Evolutionary conservation across 2,888 invertebrate genomes (phyloP), one percentile per base, ranked within the genome.

Genomic region (Synergus gifuensis): DNA sequence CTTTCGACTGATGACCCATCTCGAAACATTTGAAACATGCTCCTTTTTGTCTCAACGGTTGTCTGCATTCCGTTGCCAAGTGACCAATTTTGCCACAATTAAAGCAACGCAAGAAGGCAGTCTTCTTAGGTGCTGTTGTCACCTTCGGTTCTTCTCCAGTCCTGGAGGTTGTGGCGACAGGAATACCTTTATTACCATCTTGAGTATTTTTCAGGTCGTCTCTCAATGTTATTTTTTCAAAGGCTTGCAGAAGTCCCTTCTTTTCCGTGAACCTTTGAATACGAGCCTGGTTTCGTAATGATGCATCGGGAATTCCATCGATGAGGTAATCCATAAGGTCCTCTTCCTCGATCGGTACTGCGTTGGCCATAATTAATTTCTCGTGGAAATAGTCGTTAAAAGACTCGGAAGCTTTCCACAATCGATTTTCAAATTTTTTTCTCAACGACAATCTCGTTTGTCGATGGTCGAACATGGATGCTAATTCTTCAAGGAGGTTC

Each of bases 381-480:
- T 46, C 12, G 1, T 79, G 77, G n/a, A 63, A 81, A 28, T 76
- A 79, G 22, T 76, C 77, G 14, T 49, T 77, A 58, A 81, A 79
- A 28, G 49, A 69, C 22, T 81, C 81, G 22, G 22, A 22, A 22
- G 22, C 22, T 66, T 79, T 78, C 81, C 77, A 81, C 5, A 36
- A 16, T 8, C 81, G 22, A 12, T 46, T 77, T 18, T 81, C 67
- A 22, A 81, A 79, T 12, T 79, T 77, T 46, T 79, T 79, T 14
- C 77, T 60, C 12, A 78, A 76, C 4, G 69, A 28, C 12, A 78
- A 36, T 63, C 73, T 36, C 3, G 22, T 62, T 9, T 78, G 66
- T 2, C 78, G 73, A n/a, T 81, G 77, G 40, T 79, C 81, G 42
- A 79, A 81, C 81, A 77, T 79, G 7, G 4, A n/a, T 58, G 76